These are phyloP conservation scores for Piaya cayana DNA, from an alignment of 2,113 vertebrate genomes.

Conservation along the genomic window DNA sequence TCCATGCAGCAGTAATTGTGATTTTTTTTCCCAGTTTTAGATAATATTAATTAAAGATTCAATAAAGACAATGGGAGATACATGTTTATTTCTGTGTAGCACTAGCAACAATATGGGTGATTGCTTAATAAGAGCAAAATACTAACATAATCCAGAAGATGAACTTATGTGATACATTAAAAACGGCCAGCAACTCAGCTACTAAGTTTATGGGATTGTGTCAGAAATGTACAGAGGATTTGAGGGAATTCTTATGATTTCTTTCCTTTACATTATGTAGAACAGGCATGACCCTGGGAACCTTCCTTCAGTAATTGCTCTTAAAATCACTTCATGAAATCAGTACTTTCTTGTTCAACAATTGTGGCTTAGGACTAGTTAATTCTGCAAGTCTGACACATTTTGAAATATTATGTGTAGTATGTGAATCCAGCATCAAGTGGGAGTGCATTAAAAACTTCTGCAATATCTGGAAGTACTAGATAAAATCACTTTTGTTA, in stretches of 20 bases:
- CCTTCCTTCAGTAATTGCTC: slow-evolving; percentile 5
- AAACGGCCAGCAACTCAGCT: not conserved
- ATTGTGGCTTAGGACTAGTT: slow-evolving; percentile 2
- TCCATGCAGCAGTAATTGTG: not conserved
- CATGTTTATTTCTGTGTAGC: not conserved
- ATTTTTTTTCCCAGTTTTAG: not conserved
- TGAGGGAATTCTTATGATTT: not conserved
- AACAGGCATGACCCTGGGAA: not conserved
- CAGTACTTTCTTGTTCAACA: slow-evolving; percentile 1
- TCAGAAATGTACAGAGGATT: slow-evolving; percentile 8
- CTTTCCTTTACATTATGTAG: slow-evolving; percentile 16
- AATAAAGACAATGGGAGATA: not conserved
- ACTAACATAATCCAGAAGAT: not conserved
- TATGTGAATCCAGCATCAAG: not conserved
- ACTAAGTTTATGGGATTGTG: not conserved
- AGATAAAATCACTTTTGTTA: not conserved
- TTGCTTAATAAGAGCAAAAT: not conserved
- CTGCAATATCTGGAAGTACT: not conserved
- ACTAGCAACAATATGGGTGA: not conserved
- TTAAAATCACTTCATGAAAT: slow-evolving; percentile 37
- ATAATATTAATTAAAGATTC: not conserved
- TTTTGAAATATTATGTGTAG: slow-evolving; percentile 6
- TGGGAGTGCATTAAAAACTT: not conserved
- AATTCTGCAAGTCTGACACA: slow-evolving; percentile 5
- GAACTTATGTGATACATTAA: not conserved